These are phyloP conservation scores for Callaeas wilsoni DNA, from an alignment of 2,113 vertebrate genomes.

Conservation along the genomic window DNA sequence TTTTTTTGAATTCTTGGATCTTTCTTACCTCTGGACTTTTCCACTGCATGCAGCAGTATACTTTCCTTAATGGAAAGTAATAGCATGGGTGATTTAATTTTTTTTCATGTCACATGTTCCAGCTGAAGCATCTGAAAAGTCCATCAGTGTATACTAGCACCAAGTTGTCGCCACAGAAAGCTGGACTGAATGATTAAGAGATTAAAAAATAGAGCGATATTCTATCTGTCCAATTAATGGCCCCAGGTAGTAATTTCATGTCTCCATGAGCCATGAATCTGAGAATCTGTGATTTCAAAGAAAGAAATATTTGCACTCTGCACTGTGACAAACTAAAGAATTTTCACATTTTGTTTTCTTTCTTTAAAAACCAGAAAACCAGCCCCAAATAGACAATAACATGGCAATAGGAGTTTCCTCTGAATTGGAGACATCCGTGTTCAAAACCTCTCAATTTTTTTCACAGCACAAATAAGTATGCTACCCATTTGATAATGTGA, in stretches of 20 bases:
- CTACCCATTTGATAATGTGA: neutral
- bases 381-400: neutral
- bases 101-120: neutral
- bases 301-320: neutral
- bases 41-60: neutral
- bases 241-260: neutral
- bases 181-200: neutral
- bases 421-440: neutral
- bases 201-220: neutral
- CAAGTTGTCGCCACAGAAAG: neutral
- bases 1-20: neutral
- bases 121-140: conserved; percentile 20
- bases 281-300: neutral
- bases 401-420: neutral
- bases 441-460: neutral
- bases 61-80: neutral
- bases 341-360: neutral
- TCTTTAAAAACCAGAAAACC: neutral
- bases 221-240: neutral
- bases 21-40: neutral
- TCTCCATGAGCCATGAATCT: neutral
- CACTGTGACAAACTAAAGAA: neutral
- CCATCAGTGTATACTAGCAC: neutral
- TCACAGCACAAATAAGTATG: neutral
- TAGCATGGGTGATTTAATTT: neutral